A percentile compares a stretch with the other conserved stretches of the same genome.
Conservation (phyloP, 2,888 invertebrate genomes). For the Aromia moschata region DNA sequence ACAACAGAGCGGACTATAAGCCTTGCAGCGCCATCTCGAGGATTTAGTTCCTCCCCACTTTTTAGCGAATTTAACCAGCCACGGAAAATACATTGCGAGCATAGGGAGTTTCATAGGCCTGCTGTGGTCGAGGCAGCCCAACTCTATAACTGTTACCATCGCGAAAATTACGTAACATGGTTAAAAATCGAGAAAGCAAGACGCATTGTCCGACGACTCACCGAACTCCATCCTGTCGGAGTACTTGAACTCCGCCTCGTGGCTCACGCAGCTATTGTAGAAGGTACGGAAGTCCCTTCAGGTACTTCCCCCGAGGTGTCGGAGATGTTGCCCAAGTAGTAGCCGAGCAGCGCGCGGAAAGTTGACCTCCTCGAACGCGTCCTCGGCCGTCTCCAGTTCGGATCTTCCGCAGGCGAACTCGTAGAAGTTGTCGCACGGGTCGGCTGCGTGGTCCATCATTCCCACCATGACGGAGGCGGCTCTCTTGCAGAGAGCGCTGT, state of each 20-base stretch:
- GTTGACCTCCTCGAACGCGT: background rate
- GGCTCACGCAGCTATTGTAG: slow-evolving; percentile 2
- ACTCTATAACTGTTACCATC: no score
- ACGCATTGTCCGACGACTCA: slow-evolving; percentile 7
- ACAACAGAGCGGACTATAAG: no score
- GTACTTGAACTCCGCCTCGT: slow-evolving; percentile 2
- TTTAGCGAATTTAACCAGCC: no score
- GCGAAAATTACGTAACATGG: no score
- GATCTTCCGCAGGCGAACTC: slow-evolving; percentile 30
- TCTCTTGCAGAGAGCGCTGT: background rate
- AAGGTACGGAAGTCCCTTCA: slow-evolving; percentile 1
- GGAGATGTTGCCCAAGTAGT: background rate
- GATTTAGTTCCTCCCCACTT: no score
- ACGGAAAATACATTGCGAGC: no score
- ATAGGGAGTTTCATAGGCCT: no score
- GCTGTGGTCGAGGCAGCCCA: no score
- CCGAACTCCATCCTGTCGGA: slow-evolving; percentile 1
- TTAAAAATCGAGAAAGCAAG: background rate
- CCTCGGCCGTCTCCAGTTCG: no score
- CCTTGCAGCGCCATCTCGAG: no score
- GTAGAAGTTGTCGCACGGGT: slow-evolving; percentile 31
- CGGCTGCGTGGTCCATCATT: slow-evolving; percentile 22
- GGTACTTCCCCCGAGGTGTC: background rate
- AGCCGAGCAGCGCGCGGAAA: no score
- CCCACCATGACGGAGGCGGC: slow-evolving; percentile 16